Evolutionary conservation across 2,113 vertebrate genomes (phyloP).

Genomic region (Henicopernis longicauda): DNA sequence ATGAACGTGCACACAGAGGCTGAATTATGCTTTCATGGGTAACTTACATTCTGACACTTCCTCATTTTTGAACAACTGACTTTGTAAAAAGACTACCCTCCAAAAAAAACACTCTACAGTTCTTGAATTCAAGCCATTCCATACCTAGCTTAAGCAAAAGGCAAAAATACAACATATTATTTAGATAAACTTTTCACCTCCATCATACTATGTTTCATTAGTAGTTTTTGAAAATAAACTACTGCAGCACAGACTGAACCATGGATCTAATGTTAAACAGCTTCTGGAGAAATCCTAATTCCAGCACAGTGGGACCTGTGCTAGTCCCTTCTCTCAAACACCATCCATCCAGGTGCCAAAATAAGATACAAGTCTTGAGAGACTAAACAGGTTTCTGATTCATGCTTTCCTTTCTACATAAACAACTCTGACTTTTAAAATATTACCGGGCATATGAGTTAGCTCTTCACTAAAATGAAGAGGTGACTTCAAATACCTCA

Average conservation of each 20-base stretch:
- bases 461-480: neutral
- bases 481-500: neutral
- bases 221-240: neutral
- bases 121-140: neutral
- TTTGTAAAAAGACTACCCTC: neutral
- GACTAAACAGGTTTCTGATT: neutral
- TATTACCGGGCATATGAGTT: neutral
- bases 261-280: neutral
- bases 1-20: neutral
- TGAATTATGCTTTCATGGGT: neutral
- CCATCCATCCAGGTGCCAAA: neutral
- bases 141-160: neutral
- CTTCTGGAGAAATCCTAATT: neutral
- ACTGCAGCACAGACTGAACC: neutral
- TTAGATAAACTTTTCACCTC: neutral
- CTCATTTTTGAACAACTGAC: neutral
- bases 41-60: neutral
- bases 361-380: neutral
- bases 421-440: neutral
- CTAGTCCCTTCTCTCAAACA: neutral
- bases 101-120: accelerated
- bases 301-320: neutral
- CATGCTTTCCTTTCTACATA: neutral
- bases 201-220: neutral
- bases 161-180: neutral